A percentile compares a stretch with the other conserved stretches of the same genome.
Evolutionary conservation across 2,113 vertebrate species (phyloP).

Genomic region (Leptobrachium leishanense): DNA sequence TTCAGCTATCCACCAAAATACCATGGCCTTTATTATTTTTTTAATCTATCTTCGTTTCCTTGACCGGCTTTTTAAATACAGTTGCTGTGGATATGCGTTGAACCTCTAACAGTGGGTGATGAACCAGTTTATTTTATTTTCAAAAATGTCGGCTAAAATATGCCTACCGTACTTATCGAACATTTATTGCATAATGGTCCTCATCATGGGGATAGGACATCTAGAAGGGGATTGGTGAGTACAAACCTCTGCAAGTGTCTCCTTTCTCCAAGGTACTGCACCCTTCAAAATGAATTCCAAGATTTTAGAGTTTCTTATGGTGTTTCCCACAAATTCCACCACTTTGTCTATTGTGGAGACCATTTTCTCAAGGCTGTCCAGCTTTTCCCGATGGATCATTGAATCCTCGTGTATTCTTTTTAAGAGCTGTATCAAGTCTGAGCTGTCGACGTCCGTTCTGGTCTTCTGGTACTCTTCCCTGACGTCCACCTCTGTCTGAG

Average conservation of each 20-base stretch:
- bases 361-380: slow-evolving; percentile 74
- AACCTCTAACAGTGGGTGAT: background rate
- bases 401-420: slow-evolving; percentile 67
- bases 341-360: slow-evolving; percentile 74
- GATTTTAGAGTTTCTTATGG: slow-evolving; percentile 78
- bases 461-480: background rate
- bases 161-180: no score
- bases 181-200: no score
- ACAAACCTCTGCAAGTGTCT: slow-evolving; percentile 72
- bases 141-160: no score
- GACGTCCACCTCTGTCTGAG: background rate
- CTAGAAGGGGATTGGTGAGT: background rate
- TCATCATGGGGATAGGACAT: no score
- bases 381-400: slow-evolving; percentile 66
- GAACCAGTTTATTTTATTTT: background rate
- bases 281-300: slow-evolving; percentile 78
- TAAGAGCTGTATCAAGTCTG: slow-evolving; percentile 71
- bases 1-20: no score
- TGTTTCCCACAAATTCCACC: slow-evolving; percentile 68
- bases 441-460: slow-evolving; percentile 54
- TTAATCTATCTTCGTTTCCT: no score
- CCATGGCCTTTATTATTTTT: no score
- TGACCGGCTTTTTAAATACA: no score
- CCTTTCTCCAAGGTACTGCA: slow-evolving; percentile 72
- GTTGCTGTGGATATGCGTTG: background rate